A percentile compares a stretch with the other conserved stretches of the same genome.
These are phyloP conservation scores for Steinernema hermaphroditum DNA, from an alignment of 2,888 invertebrate genomes.

Conservation along the genomic window DNA sequence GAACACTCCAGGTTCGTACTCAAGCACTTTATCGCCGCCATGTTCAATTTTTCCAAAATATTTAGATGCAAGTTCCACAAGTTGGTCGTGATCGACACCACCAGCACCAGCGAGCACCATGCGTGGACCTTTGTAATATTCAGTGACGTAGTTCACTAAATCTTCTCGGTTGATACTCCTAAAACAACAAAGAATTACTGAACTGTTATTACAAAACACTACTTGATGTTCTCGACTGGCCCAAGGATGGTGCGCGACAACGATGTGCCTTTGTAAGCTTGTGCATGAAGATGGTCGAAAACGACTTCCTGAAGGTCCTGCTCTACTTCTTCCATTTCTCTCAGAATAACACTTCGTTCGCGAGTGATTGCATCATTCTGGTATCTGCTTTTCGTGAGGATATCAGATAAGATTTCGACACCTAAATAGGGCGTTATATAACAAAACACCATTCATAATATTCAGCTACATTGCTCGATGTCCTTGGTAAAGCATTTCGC, in stretches of 20 bases:
- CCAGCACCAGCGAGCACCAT: slow-evolving; percentile 89
- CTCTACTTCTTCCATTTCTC: slow-evolving; percentile 98
- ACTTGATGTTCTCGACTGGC: slow-evolving; percentile 90
- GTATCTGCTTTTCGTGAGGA: slow-evolving; percentile 91
- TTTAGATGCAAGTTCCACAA: slow-evolving; percentile 81
- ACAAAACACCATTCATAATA: slow-evolving; percentile 19
- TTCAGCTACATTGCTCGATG: slow-evolving; percentile 78
- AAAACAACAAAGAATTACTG: too few relatives aligned
- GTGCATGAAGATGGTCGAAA: slow-evolving; percentile 94
- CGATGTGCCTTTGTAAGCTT: slow-evolving; percentile 90
- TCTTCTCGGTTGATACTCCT: slow-evolving; percentile 77
- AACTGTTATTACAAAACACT: too few relatives aligned
- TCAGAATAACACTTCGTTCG: slow-evolving; percentile 91
- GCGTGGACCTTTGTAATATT: slow-evolving; percentile 87
- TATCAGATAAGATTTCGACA: slow-evolving; percentile 93
- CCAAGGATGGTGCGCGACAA: slow-evolving; percentile 94
- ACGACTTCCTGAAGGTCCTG: slow-evolving; percentile 98
- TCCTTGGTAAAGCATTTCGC: slow-evolving; percentile 94
- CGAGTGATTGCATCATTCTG: slow-evolving; percentile 83
- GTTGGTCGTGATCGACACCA: slow-evolving; percentile 86
- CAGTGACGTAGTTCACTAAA: slow-evolving; percentile 81
- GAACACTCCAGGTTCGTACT: slow-evolving; percentile 46
- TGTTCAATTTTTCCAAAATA: slow-evolving; percentile 72
- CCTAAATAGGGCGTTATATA: too few relatives aligned
- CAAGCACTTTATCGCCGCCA: slow-evolving; percentile 44